Conservation (phyloP, 1,140 invertebrate species). For the Arctopsyche grandis region DNA sequence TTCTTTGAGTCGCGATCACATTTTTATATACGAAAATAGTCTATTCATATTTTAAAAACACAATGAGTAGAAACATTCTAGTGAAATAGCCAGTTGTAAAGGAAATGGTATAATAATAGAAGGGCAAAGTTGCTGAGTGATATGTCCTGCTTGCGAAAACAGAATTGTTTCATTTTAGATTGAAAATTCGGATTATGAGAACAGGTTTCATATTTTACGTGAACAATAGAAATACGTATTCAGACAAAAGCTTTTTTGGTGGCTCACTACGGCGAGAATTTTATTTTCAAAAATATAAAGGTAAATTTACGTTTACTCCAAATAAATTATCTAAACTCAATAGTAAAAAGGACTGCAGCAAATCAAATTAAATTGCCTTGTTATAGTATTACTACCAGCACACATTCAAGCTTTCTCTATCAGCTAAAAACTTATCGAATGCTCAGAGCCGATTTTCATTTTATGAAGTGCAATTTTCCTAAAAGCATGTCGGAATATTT, state of each 20-base stretch:
- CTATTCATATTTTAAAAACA: no score
- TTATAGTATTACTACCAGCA: no score
- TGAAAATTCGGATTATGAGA: not conserved
- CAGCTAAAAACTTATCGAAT: not conserved
- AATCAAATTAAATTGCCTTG: no score
- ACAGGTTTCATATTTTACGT: not conserved
- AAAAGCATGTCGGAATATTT: slow-evolving; percentile 30
- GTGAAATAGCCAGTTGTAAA: not conserved
- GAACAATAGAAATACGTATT: not conserved
- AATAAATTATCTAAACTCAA: no score
- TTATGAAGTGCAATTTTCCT: slow-evolving; percentile 41
- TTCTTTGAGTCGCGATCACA: not conserved
- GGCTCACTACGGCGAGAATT: no score
- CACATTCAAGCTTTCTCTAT: not conserved
- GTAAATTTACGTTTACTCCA: no score
- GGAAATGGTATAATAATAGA: not conserved
- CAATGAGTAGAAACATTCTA: not conserved
- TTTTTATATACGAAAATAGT: no score
- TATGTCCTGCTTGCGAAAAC: not conserved
- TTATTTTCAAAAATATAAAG: no score
- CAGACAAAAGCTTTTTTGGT: not conserved
- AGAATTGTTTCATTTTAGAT: not conserved
- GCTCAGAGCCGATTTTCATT: not conserved
- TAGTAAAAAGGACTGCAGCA: no score
- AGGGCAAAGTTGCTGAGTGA: not conserved